Evolutionary conservation across 1,140 invertebrate genomes (phyloP).

Genomic region (Laupala kohalensis): DNA sequence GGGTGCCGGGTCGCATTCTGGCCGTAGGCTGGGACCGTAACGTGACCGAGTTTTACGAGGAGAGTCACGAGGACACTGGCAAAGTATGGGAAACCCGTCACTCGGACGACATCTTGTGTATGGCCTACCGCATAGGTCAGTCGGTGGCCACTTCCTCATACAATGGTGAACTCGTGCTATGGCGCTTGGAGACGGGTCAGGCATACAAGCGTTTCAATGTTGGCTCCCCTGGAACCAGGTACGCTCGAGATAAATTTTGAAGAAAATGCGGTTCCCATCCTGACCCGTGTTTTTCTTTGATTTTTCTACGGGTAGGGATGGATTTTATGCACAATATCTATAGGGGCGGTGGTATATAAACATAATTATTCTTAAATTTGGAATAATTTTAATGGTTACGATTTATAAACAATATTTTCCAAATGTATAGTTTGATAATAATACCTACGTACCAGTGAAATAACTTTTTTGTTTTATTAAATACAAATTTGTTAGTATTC

Average conservation of each 20-base stretch:
- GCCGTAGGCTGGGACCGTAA: constrained; percentile 54
- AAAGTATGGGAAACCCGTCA: constrained; percentile 48
- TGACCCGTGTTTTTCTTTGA: neutral
- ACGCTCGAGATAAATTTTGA: too few relatives aligned
- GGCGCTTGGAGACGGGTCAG: constrained; percentile 59
- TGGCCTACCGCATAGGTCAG: constrained; percentile 41
- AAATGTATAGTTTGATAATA: too few relatives aligned
- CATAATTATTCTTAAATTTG: too few relatives aligned
- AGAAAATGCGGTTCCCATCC: too few relatives aligned
- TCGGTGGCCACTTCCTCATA: constrained; percentile 43
- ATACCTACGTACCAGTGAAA: too few relatives aligned
- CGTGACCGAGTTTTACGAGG: constrained; percentile 54
- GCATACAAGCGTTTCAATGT: constrained; percentile 32
- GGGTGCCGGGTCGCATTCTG: constrained; percentile 39
- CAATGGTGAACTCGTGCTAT: constrained; percentile 61
- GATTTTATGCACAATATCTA: too few relatives aligned
- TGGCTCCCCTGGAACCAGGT: constrained; percentile 1
- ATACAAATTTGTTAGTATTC: too few relatives aligned
- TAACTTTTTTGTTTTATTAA: too few relatives aligned
- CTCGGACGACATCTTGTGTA: constrained; percentile 54
- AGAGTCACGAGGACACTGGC: neutral
- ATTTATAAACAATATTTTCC: too few relatives aligned
- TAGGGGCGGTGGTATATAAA: too few relatives aligned
- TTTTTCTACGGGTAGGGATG: neutral
- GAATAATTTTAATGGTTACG: too few relatives aligned